Evolutionary conservation across 2,113 vertebrate species (phyloP), one percentile per base, ranked within the genome.

Genomic region (Chrysochloris asiatica): DNA sequence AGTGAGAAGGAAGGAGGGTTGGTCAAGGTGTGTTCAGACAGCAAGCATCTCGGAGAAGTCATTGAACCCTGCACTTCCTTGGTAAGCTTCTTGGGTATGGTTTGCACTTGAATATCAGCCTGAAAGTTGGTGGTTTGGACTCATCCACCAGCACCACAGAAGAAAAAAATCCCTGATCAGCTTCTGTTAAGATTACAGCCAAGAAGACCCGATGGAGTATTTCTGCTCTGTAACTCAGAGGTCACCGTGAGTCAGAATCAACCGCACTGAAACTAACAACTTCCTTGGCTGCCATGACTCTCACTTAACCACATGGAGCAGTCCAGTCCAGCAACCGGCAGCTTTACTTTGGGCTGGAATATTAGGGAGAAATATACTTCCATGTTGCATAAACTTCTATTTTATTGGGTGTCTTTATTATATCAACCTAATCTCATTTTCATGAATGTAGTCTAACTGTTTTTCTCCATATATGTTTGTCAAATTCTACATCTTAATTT

Each of bases 381-480:
- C 2, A 52, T 72, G 16, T 61, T 72, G 19, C 45, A 0, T 43
- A 78, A 78, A 89, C 26, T 67, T 82, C 43, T 30, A 1, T 88
- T 69, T 75, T n/a, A 54, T 43, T 47, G 45, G 13, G 12, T 73
- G 8, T n/a, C 45, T 85, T 86, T 91, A 21, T 92, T 33, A 43
- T 0, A 56, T 30, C 22, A 41, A 26, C 14, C 9, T 33, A 89
- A 61, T 52, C 14, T 26, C 54, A 43, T 77, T 59, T 16, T 61
- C 63, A 26, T 33, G 10, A 80, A 12, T 54, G 17, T 0, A 80
- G 12, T 72, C 65, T 54, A 88, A 78, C 45, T 71, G 22, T 79
- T 24, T 75, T 63, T 91, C 22, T 80, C 3, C n/a, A 16, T 78
- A 67, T 67, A 36, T 84, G 43, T 86, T 75, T 91, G 8, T 65